Base-by-base conservation (phyloP, 2,888 invertebrate species). In the Masnerella sp. region DNA sequence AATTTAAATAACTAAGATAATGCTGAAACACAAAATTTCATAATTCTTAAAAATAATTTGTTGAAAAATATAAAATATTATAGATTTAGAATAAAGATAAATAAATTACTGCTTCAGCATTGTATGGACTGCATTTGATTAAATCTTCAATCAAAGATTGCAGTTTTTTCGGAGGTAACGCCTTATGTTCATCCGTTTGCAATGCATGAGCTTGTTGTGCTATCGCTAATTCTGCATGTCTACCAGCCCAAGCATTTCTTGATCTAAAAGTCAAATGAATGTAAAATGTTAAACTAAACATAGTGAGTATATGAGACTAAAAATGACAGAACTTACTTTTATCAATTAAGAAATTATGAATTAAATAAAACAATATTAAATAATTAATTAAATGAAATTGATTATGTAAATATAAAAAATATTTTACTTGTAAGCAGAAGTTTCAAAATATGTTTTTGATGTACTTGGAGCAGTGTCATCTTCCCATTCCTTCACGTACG, bases 1-100 rank as follows among this genome's bases (percentile, higher is more conserved):
- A 95, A 88, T 98, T 98, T 83, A 98, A 89, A 85, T 96, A 97
- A 82, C 95, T 95, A 34, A 98, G 89, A 84, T 95, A 97, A 89
- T 97, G 96, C 95, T 95, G 45, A 40, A 70, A 54, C 45, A 51
- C 25, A 34, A 34, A 3, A 34, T 12, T 34, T 34, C 12, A 34
- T n/a, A 20, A n/a, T 11, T 43, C 8, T 43, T n/a, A 43, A 43
- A 43, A 54, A 30, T 14, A 34, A 15, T 17, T 20, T 38, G n/a
- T n/a, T n/a, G n/a, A n/a, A n/a, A n/a, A n/a, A n/a, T n/a, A n/a
- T n/a, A n/a, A n/a, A n/a, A n/a, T n/a, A n/a, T n/a, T n/a, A n/a
- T n/a, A n/a, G n/a, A n/a, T n/a, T n/a, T n/a, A n/a, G n/a, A n/a
- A n/a, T n/a, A n/a, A n/a, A n/a, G n/a, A 2, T 14, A 28, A 34